Evolutionary conservation across 2,888 invertebrate genomes (phyloP), one percentile per base, ranked within the genome.

Genomic region (Ectropis crepuscularia): DNA sequence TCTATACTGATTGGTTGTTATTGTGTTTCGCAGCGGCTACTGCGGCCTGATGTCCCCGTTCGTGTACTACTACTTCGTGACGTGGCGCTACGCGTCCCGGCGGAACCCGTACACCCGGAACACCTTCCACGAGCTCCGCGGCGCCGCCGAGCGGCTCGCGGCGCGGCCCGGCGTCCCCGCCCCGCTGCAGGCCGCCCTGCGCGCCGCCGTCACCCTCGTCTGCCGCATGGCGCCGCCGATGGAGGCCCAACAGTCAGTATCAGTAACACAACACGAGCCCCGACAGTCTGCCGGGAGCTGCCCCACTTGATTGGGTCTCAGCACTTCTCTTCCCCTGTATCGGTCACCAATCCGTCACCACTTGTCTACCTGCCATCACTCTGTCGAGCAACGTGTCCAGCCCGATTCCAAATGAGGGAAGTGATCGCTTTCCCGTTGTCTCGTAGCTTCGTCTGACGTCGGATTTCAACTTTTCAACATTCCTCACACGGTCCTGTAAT

Each of bases 31-130:
- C 93, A 99, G 99, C 88, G 99, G 99, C 38, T 95, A 96, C 88
- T 97, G 97, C 80, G 97, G 97, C 38, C 92, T 99, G 63, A 93
- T 99, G 80, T 97, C 98, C 10, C 99, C 99, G 49, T 97, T 99
- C 90, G 95, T 99, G 79, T 99, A 99, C 94, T 99, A 99, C 91
- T 97, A 99, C 86, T 99, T 99, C 92, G 93, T 99, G 78, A 95
- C 96, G 66, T 95, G 90, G 90, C 96, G 99, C 67, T 98, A 99
- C 92, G 94, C 96, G 67, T 99, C 99, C 6, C 95, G 98, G 63
- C 96, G 99, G 76, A 99, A 99, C 94, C 99, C 99, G 0, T 98
- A 98, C 93, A 98, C 98, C 59, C 96, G 98, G 83, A 98, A 96
- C 85, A 96, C 98, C 88, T 99, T 99, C 93, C 94, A 95, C 72